Evolutionary conservation across 1,140 invertebrate species (phyloP).

Genomic region (Bombus terrestris): DNA sequence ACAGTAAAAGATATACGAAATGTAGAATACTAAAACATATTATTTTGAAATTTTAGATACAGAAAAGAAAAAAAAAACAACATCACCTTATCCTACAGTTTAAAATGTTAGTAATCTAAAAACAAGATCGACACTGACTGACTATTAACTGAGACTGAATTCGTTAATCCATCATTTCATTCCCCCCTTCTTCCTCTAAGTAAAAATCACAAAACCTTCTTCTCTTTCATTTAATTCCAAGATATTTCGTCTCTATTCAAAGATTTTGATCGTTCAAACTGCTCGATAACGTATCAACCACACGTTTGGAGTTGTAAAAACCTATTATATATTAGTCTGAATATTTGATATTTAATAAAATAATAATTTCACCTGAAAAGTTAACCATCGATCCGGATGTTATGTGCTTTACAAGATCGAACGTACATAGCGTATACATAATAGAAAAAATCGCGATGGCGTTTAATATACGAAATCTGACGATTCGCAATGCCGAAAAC

Average conservation of each 20-base stretch:
- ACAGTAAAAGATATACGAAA: no score
- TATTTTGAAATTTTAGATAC: neutral
- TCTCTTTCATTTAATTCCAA: neutral
- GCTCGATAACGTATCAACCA: neutral
- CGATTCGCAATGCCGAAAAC: conserved; percentile 41
- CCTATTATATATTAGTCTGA: neutral
- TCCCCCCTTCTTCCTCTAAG: neutral
- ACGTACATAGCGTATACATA: conserved; percentile 46
- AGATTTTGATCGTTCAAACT: neutral
- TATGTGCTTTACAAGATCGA: conserved; percentile 43
- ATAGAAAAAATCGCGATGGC: conserved; percentile 23
- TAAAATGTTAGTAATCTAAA: neutral
- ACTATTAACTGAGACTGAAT: neutral
- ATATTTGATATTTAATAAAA: neutral
- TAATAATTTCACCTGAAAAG: neutral
- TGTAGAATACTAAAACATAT: neutral
- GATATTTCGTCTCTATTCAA: neutral
- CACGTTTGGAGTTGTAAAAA: neutral
- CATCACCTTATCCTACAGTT: neutral
- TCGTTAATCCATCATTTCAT: neutral
- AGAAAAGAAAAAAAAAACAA: no score
- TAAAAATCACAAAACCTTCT: no score
- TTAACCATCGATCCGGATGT: neutral
- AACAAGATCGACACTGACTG: neutral
- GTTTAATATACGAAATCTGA: conserved; percentile 32